Evolutionary conservation across 2,888 invertebrate genomes (phyloP).

Genomic region (Cremastobaeus sp.): DNA sequence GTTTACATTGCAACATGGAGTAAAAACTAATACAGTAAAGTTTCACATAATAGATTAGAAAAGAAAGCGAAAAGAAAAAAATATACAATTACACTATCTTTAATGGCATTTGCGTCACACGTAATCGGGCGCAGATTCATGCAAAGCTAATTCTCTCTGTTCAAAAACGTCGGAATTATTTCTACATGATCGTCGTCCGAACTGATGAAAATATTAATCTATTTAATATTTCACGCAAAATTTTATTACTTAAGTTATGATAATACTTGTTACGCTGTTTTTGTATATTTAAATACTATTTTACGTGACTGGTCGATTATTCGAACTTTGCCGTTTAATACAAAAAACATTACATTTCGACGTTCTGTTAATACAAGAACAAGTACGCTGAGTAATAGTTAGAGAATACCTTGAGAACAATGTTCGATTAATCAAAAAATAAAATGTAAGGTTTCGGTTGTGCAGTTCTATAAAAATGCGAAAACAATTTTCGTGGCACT

Average conservation of each 20-base stretch:
- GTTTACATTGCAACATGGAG: conserved; percentile 35
- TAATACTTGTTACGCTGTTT: conserved; percentile 34
- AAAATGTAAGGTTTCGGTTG: conserved; percentile 4
- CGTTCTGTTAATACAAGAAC: too few species aligned
- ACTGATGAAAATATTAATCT: too few species aligned
- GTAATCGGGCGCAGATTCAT: conserved; percentile 2
- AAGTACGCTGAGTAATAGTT: too few species aligned
- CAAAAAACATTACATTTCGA: too few species aligned
- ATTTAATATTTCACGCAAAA: too few species aligned
- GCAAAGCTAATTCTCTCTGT: background rate
- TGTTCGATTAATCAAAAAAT: conserved; percentile 19
- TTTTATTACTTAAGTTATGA: conserved; percentile 24
- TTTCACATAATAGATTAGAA: conserved; percentile 22
- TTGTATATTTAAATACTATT: conserved; percentile 28
- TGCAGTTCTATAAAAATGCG: conserved; percentile 21
- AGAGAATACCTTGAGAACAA: too few species aligned
- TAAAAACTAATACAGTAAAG: conserved; percentile 12
- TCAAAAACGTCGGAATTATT: too few species aligned
- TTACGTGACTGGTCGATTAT: conserved; percentile 9
- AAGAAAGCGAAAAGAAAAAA: conserved; percentile 5
- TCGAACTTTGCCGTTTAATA: background rate
- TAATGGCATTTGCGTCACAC: conserved; percentile 37
- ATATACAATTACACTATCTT: conserved; percentile 35
- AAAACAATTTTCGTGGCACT: conserved; percentile 46
- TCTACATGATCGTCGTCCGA: too few species aligned